Evolutionary conservation across 1,140 invertebrate species (phyloP).

Genomic region (Cydia splendana): DNA sequence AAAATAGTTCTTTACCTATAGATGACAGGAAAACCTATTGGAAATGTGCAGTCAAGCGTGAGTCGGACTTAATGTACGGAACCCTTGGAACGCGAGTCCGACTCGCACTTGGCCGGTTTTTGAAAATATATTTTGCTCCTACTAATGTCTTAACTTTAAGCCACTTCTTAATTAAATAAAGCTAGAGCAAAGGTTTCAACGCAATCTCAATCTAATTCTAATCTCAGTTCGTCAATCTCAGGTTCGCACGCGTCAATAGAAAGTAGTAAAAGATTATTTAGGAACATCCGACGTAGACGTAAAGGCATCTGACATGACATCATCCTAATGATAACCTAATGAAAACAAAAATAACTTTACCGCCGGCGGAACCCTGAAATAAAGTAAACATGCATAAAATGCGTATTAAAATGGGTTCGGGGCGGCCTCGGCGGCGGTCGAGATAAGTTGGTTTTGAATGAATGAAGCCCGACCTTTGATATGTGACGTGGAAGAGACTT

Average conservation of each 20-base stretch:
- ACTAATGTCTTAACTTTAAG: too few relatives aligned
- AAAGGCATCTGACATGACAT: background rate
- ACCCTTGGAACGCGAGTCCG: too few relatives aligned
- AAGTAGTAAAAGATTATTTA: constrained; percentile 8
- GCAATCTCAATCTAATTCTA: background rate
- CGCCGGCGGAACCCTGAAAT: background rate
- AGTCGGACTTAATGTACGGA: too few relatives aligned
- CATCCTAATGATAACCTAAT: constrained; percentile 1
- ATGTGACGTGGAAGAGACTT: background rate
- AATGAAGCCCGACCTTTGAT: constrained; percentile 4
- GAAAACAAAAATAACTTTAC: constrained; percentile 11
- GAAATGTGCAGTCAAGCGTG: too few relatives aligned
- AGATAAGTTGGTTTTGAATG: constrained; percentile 3
- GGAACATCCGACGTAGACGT: background rate
- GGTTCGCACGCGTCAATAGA: background rate
- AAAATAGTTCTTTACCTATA: too few relatives aligned
- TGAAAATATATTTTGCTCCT: too few relatives aligned
- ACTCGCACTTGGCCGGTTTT: too few relatives aligned
- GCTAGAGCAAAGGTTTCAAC: background rate
- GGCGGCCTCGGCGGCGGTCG: background rate
- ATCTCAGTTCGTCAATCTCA: background rate
- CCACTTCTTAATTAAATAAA: background rate
- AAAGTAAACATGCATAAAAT: background rate
- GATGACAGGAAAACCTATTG: too few relatives aligned
- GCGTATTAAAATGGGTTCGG: background rate